phyloP scores from a whole-genome alignment of 2,888 invertebrate species.

The Drosophila dives region DNA sequence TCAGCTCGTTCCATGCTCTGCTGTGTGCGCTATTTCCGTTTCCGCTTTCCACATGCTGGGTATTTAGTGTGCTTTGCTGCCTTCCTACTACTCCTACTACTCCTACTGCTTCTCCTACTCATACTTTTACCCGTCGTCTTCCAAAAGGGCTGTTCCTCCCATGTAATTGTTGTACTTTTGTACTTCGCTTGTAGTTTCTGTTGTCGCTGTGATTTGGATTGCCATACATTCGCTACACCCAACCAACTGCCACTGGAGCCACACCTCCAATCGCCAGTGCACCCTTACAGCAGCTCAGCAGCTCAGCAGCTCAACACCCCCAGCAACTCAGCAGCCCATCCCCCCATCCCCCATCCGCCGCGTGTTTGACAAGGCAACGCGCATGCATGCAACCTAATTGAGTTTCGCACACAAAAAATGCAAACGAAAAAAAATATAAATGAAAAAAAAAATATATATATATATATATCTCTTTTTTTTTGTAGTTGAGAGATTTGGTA shows the following conservation, averaged over 20 bases:
- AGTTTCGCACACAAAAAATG: conserved; percentile 54
- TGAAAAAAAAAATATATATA: conserved; percentile 4
- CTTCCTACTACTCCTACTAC: background rate
- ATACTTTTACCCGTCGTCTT: background rate
- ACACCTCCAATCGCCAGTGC: background rate
- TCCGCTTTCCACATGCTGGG: conserved; percentile 80
- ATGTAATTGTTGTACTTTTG: conserved; percentile 72
- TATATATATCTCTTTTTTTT: conserved; percentile 25
- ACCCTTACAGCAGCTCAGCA: background rate
- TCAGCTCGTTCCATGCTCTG: conserved; percentile 33
- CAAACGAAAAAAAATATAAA: conserved; percentile 3
- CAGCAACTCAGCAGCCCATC: background rate
- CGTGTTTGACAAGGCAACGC: conserved; percentile 77
- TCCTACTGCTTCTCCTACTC: background rate
- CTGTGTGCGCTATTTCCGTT: conserved; percentile 78
- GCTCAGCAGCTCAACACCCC: background rate
- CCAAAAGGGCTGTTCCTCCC: background rate
- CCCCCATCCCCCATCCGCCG: conserved; percentile 36
- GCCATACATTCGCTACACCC: conserved; percentile 36
- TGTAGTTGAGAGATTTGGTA: conserved; percentile 42
- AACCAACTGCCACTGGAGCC: background rate
- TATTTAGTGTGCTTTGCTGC: conserved; percentile 63
- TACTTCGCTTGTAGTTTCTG: conserved; percentile 75
- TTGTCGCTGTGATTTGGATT: conserved; percentile 78
- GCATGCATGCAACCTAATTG: conserved; percentile 77